These are phyloP conservation scores for Panthera tigris DNA, from an alignment of 2,113 vertebrate genomes.

Conservation along the genomic window DNA sequence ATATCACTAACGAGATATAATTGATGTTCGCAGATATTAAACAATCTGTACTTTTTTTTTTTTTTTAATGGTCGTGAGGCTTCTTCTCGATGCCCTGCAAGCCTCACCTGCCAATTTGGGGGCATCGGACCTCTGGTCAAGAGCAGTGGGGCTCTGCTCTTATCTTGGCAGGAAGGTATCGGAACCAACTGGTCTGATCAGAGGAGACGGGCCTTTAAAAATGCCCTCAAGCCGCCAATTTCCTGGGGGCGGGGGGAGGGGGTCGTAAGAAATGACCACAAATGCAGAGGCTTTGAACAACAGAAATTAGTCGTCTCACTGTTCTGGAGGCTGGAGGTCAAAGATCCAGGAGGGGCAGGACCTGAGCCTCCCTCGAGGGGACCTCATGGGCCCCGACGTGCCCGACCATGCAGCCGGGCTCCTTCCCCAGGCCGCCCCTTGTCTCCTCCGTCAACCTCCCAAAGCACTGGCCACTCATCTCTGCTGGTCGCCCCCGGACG, in stretches of 20 bases:
- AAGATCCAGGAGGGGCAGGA: neutral
- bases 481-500: no score
- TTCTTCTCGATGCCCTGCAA: fast-evolving
- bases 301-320: fast-evolving
- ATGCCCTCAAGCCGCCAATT: fast-evolving
- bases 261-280: fast-evolving
- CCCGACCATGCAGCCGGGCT: neutral
- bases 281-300: fast-evolving
- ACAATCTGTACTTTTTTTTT: fast-evolving
- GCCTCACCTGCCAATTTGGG: fast-evolving
- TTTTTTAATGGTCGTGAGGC: fast-evolving
- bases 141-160: fast-evolving
- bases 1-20: fast-evolving
- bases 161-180: fast-evolving
- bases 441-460: no score
- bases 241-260: neutral
- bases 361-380: fast-evolving
- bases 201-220: fast-evolving
- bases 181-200: fast-evolving
- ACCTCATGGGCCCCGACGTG: fast-evolving
- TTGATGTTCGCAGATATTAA: no score
- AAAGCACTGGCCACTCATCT: neutral
- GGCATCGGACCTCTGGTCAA: fast-evolving
- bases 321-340: fast-evolving
- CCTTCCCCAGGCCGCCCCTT: neutral